These are phyloP conservation scores for Gorsachius goisagi DNA, from an alignment of 2,113 vertebrate genomes.

Conservation along the genomic window DNA sequence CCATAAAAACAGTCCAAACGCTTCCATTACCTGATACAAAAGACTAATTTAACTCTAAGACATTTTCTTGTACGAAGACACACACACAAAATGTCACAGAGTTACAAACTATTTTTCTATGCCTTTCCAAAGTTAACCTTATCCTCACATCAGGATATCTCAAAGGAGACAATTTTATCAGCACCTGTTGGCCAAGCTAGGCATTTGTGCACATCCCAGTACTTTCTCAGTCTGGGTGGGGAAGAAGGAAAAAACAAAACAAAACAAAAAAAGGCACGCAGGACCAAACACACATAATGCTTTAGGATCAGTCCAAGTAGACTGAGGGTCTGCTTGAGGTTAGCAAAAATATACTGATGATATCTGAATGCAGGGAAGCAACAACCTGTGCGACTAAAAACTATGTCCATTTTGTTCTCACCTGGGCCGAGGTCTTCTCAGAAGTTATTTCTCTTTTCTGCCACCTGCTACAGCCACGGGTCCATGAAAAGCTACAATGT, in stretches of 20 bases:
- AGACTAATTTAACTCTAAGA: neutral
- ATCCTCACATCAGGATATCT: neutral
- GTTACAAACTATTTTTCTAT: neutral
- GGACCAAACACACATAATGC: neutral
- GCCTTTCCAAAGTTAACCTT: neutral
- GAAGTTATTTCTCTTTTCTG: neutral
- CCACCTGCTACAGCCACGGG: neutral
- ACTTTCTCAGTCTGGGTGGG: neutral
- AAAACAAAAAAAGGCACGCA: neutral
- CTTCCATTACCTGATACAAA: neutral
- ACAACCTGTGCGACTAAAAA: neutral
- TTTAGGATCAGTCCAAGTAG: neutral
- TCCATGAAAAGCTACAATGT: neutral
- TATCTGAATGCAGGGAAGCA: neutral
- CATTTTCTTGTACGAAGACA: neutral
- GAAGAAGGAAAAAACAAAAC: neutral
- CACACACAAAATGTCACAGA: neutral
- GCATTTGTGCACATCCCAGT: neutral
- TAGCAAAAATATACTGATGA: neutral
- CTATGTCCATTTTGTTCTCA: neutral
- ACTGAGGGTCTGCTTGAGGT: neutral
- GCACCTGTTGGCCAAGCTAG: neutral
- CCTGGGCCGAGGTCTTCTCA: neutral
- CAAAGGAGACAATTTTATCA: neutral
- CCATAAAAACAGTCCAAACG: neutral